These are phyloP conservation scores for Naja naja DNA, from an alignment of 2,113 vertebrate genomes.

Conservation along the genomic window DNA sequence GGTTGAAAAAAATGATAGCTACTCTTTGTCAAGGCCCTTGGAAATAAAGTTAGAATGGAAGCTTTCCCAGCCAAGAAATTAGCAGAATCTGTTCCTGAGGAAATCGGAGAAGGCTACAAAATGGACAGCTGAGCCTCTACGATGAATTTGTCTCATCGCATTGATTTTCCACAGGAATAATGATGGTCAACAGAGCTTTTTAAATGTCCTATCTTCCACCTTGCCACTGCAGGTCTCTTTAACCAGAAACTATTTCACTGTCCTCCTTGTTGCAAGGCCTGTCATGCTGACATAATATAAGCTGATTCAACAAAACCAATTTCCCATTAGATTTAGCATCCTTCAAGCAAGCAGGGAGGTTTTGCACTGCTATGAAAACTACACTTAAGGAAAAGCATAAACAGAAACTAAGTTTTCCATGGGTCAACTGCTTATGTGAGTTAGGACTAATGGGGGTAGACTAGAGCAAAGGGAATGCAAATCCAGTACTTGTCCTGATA, in stretches of 20 bases:
- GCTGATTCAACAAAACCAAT: not conserved
- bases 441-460: not conserved
- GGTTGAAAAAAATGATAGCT: not conserved
- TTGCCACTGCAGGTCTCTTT: not conserved
- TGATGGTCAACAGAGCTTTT: not conserved
- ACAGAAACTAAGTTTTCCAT: not conserved
- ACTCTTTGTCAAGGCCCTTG: not conserved
- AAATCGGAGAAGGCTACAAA: not conserved
- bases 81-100: not conserved
- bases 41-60: not conserved
- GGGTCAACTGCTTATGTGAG: not conserved
- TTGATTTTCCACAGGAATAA: not conserved
- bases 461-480: not conserved
- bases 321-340: not conserved
- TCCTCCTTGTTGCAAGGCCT: slow-evolving; percentile 10
- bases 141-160: not conserved
- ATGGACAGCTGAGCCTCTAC: not conserved
- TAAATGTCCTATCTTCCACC: not conserved
- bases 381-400: not conserved
- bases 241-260: not conserved
- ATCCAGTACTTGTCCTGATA: not conserved
- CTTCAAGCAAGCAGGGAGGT: slow-evolving; percentile 1
- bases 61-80: not conserved
- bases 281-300: not conserved
- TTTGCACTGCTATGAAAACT: not conserved